Conservation (phyloP, 2,113 vertebrate genomes). For the Syngnathus floridae region DNA sequence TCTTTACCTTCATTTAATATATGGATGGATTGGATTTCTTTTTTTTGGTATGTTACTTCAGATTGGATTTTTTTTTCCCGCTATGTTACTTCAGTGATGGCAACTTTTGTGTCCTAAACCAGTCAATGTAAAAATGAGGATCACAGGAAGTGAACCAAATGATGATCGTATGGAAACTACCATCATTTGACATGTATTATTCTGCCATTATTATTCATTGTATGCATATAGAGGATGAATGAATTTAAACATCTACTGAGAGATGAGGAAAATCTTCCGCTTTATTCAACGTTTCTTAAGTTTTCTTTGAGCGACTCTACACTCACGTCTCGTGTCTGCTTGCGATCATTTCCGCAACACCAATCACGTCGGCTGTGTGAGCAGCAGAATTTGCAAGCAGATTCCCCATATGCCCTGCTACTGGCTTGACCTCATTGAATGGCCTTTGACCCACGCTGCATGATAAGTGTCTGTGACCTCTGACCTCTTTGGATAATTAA, state of each 20-base stretch:
- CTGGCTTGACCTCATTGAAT: constrained; percentile 47
- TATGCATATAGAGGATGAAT: background rate
- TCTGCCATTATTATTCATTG: constrained; percentile 5
- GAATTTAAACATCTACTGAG: background rate
- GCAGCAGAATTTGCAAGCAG: constrained; percentile 35
- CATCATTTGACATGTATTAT: background rate
- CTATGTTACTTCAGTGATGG: no score
- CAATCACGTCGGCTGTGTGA: constrained; percentile 54
- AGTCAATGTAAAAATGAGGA: background rate
- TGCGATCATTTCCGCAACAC: constrained; percentile 27
- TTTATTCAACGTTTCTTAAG: background rate
- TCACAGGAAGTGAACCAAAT: background rate
- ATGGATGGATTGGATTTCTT: no score
- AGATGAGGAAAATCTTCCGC: background rate
- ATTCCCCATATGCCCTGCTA: constrained; percentile 35
- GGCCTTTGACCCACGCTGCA: constrained; percentile 57
- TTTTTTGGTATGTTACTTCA: no score
- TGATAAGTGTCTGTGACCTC: constrained; percentile 68
- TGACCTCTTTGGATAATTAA: constrained; percentile 74
- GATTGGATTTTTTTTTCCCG: no score
- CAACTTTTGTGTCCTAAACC: background rate
- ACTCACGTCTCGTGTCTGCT: constrained; percentile 7
- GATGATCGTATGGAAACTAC: background rate
- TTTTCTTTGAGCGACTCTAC: constrained; percentile 1
- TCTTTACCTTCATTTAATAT: background rate